Percentiles rank a stretch among this genome's conserved stretches.
Conservation (phyloP, 2,797 vertebrate genomes). For the Sparus aurata region DNA sequence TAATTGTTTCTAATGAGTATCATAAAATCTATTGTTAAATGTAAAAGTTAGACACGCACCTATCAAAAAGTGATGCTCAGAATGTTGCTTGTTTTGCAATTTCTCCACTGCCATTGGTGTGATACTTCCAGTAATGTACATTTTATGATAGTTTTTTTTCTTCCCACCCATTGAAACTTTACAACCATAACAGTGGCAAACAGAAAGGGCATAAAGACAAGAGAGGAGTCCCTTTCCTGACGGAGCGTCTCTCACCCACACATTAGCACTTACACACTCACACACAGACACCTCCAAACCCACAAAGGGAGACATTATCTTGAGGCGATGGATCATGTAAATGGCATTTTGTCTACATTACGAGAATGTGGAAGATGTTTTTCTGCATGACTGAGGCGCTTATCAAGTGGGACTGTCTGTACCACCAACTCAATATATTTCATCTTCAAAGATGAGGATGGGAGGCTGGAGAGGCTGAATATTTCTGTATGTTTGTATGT, state of each 20-base stretch:
- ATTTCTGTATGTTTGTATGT: constrained; percentile 52
- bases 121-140: constrained; percentile 55
- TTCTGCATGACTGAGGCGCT: constrained; percentile 81
- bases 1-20: neutral
- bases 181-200: constrained; percentile 51
- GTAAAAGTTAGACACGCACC: neutral
- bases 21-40: neutral
- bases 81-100: constrained; percentile 4
- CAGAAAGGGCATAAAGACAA: constrained; percentile 58
- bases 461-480: constrained; percentile 59
- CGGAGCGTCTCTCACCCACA: constrained; percentile 19
- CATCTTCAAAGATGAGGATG: constrained; percentile 72
- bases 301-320: constrained; percentile 81
- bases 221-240: constrained; percentile 44
- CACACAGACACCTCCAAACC: constrained; percentile 50
- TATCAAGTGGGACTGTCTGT: constrained; percentile 82
- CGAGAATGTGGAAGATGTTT: constrained; percentile 81
- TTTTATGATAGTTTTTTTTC: constrained; percentile 39
- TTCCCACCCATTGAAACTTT: constrained; percentile 33
- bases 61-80: neutral
- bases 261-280: constrained; percentile 26
- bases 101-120: constrained; percentile 21
- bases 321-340: constrained; percentile 83
- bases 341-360: constrained; percentile 84
- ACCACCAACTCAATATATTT: constrained; percentile 79